Evolutionary conservation across 2,797 vertebrate species (phyloP), one percentile per base, ranked within the genome.

Genomic region (Sebastes taczanowskii): DNA sequence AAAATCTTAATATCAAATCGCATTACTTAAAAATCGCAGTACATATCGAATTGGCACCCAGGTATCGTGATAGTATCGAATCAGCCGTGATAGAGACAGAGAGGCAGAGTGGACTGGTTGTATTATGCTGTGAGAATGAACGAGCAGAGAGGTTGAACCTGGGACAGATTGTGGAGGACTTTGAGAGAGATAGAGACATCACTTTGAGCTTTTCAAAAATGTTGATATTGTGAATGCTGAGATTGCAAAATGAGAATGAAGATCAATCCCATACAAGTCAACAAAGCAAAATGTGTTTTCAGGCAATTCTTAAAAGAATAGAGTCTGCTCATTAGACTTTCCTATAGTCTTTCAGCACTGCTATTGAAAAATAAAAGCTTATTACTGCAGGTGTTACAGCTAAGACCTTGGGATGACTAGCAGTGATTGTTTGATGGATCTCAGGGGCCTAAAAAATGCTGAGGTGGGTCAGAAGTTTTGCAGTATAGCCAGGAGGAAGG

Each of bases 401-500:
- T 7, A 23, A 78, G 60, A 80, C 72, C 30, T 68, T 63, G 58
- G 3, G 32, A 52, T 25, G 59, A 62, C 22, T n/a, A 30, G 5
- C 20, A 30, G 5, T 60, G 11, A 59, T 73, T 61, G 63, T 35
- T 62, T 6, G 29, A 11, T 61, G 66, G 35, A 65, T 67, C 62
- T 74, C 29, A 58, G 27, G 56, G 49, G 65, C 32, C 34, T 46
- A 22, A 69, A 35, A 18, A n/a, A 60, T 52, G 55, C 32, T 4
- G 38, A 53, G 23, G 16, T 11, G 5, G 18, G 27, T 64, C 71
- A 60, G 55, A 66, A 7, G 16, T 52, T 64, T 32, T 67, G 29
- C 79, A 81, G 62, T 18, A 70, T 6, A 63, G 62, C 86, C 74
- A 61, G n/a, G 22, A 73, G 80, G 20, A 46, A 78, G 78, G 64